Base-by-base conservation (phyloP, 2,113 vertebrate genomes). In the Ursus arctos region DNA sequence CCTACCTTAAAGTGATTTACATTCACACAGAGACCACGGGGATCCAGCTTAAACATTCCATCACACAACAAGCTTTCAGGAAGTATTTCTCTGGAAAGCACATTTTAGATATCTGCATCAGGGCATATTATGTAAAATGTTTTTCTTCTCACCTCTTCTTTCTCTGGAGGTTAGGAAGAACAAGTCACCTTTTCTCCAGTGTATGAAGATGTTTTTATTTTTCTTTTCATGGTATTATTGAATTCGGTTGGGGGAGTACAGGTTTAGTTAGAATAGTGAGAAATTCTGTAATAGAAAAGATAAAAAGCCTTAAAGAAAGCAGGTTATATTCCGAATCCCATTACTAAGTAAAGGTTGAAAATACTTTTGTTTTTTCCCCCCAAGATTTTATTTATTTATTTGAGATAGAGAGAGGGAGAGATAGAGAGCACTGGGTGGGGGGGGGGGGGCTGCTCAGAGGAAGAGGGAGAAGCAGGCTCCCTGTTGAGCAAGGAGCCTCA, bases 1-100 rank as follows among this genome's bases (percentile, higher is more conserved):
- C 82, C 93, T 79, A 97, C 72, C n/a, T 80, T 91, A 81, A 91
- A 76, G 40, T 97, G 91, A 97, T 97, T 98, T 97, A 91, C 79
- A 92, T 51, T 90, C 87, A 91, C 74, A 88, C 26, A 31, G 3
- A 81, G 57, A 61, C 59, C 59, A 26, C 12, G 47, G 83, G 33
- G n/a, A 93, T 83, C 31, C 18, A 26, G 74, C 24, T 87, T 81
- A 90, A 2, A 86, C 49, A 74, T 82, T 82, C 59, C n/a, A 69
- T 67, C 40, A 51, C 67, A 87, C 9, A 77, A 21, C n/a, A 65
- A 63, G 49, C 76, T 55, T 61, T 61, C 28, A 28, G 47, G 47
- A 77, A 65, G 16, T 26, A 15, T 91, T 91, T 97, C n/a, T 92
- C 65, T 71, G 74, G 22, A 92, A 92, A 88, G 19, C 12, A 31